phyloP scores from a whole-genome alignment of 2,797 vertebrate species.

The Malurus splendens region DNA sequence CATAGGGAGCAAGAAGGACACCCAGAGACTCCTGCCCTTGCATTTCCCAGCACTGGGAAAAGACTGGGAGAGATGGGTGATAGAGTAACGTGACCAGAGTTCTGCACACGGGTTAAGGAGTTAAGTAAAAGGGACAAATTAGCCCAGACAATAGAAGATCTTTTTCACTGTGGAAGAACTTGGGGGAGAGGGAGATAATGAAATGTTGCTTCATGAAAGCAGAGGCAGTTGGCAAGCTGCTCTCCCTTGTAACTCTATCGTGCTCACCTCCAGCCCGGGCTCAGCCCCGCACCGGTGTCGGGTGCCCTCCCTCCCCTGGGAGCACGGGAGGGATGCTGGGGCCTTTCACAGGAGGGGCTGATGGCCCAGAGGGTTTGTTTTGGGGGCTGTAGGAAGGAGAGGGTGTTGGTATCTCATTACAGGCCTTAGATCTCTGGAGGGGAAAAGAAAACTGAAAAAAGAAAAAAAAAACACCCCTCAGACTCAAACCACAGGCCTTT shows the following conservation, averaged over 20 bases:
- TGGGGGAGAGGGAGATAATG: constrained; percentile 73
- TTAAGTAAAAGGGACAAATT: constrained; percentile 82
- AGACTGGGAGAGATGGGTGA: background rate
- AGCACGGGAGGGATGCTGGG: background rate
- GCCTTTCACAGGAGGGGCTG: background rate
- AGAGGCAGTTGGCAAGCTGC: constrained; percentile 89
- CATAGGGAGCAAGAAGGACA: background rate
- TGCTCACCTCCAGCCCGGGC: constrained; percentile 78
- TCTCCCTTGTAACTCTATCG: constrained; percentile 87
- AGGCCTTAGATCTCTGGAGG: constrained; percentile 68
- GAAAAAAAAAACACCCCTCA: accelerated
- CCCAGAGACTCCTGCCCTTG: background rate
- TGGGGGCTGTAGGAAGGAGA: constrained; percentile 35
- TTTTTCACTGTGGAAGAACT: constrained; percentile 75
- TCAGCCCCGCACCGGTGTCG: constrained; percentile 70
- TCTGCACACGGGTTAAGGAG: constrained; percentile 71
- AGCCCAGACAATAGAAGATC: constrained; percentile 82
- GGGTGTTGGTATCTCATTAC: constrained; percentile 61
- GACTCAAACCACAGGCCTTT: constrained; percentile 52
- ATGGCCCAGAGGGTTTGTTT: background rate
- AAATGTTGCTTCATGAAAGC: constrained; percentile 87
- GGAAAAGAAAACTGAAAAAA: constrained; percentile 35
- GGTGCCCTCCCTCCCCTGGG: constrained; percentile 71
- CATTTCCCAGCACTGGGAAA: background rate
- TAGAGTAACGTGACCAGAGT: constrained; percentile 74